Base-by-base conservation (phyloP, 2,113 vertebrate species). In the Austrofundulus limnaeus region DNA sequence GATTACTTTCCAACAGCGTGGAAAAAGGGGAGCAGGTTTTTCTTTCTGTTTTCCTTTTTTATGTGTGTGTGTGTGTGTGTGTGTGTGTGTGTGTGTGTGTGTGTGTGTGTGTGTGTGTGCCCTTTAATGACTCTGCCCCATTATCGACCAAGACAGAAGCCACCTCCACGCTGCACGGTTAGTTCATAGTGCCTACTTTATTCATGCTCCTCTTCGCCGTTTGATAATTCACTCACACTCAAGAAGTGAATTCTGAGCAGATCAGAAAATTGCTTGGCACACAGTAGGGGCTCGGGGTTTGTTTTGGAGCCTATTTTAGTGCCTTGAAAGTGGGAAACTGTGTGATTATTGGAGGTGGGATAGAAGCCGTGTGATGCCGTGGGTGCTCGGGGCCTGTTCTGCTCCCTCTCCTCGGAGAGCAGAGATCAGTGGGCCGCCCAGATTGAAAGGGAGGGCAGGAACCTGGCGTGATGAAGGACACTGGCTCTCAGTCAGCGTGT, bases 1-100 rank as follows among this genome's bases (percentile, higher is more conserved):
- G 94, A 96, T 95, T 95, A 96, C 94, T 96, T 92, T 94, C 86
- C 87, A 92, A 91, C 87, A 65, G 75, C 82, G 78, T 75, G 74
- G 55, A 65, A 82, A 80, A 61, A 70, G 71, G 66, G 68, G 47
- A 67, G 70, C 61, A 55, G 56, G 37, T 47, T 17, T 19, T 74
- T 68, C 59, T 61, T 54, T 24, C 12, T 20, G 56, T 42, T 66
- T 42, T 11, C 37, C 24, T 49, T 64, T 52, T 60, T 70, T 53
- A 21, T 45, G 63, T 71, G 42, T 69, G 12, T 54, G 56, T 8
- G 64, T 68, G 60, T 70, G 13, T 47, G 54, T 13, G 66, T 74
- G 65, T 68, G 60, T 70, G 13, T 47, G 54, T 13, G 66, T 74
- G 65, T 69, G 12, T 54, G 56, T 8, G 64, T 53, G 19, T 45